A percentile compares a stretch with the other conserved stretches of the same genome.
Conservation (phyloP, 2,113 vertebrate species). For the Rhagologus leucostigma region DNA sequence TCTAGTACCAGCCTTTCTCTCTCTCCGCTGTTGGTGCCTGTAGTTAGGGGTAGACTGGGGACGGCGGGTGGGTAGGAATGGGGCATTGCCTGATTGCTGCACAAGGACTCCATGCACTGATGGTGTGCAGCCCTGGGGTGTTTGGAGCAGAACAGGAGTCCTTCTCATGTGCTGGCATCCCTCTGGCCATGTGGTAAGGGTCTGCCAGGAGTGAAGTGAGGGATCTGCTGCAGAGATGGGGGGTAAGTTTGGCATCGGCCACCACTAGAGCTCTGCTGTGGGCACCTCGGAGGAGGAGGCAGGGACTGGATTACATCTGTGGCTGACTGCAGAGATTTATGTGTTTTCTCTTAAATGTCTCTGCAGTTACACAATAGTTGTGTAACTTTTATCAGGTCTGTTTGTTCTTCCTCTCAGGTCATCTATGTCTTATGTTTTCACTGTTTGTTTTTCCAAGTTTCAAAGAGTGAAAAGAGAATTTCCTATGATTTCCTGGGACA, state of each 20-base stretch:
- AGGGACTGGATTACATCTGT: neutral
- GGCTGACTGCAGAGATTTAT: neutral
- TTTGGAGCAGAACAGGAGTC: neutral
- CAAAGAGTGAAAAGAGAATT: neutral
- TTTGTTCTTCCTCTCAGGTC: neutral
- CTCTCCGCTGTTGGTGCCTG: rapidly evolving
- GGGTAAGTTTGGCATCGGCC: rapidly evolving
- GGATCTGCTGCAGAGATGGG: neutral
- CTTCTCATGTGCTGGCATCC: rapidly evolving
- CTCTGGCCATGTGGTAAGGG: neutral
- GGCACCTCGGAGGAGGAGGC: neutral
- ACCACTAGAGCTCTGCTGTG: neutral
- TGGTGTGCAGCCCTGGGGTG: neutral
- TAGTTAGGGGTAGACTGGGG: neutral
- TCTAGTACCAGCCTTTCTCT: neutral
- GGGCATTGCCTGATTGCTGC: neutral
- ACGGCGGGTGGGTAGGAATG: neutral
- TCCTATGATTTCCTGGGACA: neutral
- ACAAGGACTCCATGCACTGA: neutral
- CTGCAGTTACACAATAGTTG: neutral
- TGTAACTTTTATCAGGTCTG: neutral
- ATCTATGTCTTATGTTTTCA: neutral
- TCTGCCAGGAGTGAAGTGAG: neutral
- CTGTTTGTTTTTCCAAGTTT: neutral
- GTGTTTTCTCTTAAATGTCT: neutral